phyloP scores from a whole-genome alignment of 2,797 vertebrate species.

The Varecia variegata region DNA sequence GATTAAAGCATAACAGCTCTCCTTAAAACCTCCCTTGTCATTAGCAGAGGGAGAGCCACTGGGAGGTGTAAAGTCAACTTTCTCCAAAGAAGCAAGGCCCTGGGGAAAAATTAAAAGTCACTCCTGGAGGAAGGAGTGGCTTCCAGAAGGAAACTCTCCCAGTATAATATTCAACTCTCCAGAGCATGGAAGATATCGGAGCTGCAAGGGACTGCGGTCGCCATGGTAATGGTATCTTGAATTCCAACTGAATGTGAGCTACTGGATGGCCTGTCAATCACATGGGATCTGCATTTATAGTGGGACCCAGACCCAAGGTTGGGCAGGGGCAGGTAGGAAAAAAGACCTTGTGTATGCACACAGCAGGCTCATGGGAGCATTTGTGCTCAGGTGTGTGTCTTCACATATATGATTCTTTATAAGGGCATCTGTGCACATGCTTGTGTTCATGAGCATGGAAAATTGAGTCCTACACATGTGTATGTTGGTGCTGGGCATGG shows the following conservation, averaged over 20 bases:
- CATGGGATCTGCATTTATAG: neutral
- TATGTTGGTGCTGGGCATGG: neutral
- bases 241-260: constrained; percentile 54
- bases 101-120: constrained; percentile 54
- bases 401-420: neutral
- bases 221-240: constrained; percentile 72
- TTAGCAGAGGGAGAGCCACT: constrained; percentile 45
- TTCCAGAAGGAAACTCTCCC: constrained; percentile 61
- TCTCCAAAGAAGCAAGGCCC: constrained; percentile 49
- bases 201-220: constrained; percentile 38
- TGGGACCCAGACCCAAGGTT: neutral
- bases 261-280: constrained; percentile 60
- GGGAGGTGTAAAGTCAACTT: constrained; percentile 28
- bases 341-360: neutral
- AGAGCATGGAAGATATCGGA: constrained; percentile 49
- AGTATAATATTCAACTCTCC: constrained; percentile 52
- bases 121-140: constrained; percentile 56
- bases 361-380: neutral
- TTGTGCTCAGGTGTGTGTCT: constrained; percentile 5
- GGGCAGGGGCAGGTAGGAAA: neutral
- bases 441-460: neutral
- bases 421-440: neutral
- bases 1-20: constrained; percentile 38
- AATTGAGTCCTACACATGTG: neutral
- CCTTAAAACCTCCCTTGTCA: constrained; percentile 41